Evolutionary conservation across 1,140 invertebrate species (phyloP), one percentile per base, ranked within the genome.

Genomic region (Brachionus angularis): DNA sequence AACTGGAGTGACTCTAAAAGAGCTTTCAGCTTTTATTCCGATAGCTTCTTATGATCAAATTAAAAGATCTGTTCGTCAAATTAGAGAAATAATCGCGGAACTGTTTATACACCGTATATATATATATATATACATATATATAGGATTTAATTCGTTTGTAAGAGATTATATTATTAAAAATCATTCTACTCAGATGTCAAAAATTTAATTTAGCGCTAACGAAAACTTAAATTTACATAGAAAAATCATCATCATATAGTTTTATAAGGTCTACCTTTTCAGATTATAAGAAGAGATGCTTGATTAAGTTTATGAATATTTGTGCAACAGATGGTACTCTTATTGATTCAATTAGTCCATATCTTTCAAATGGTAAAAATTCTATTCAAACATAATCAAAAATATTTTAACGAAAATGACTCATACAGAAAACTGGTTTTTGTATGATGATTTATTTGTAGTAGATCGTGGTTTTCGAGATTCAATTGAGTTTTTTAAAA

Each of bases 41-140:
- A 29, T 29, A n/a, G 49, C 49, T 52, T 52, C 49, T 52, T 52
- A 52, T 52, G 49, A 52, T 52, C 23, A 52, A 52, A 27, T 29
- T 29, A 52, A 52, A 52, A 52, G 10, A 52, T 52, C 23, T 52
- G 21, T 52, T 52, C 49, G 25, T 29, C 49, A 27, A 29, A 29
- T 52, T 3, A 52, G 25, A 52, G 23, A 52, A 50, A 21, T 50
- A 50, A 50, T 50, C 25, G 31, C 25, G 25, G 44, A 27, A 27
- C 23, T 27, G 21, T 27, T 50, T 25, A 47, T 21, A 47, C n/a
- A n/a, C 23, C 16, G 16, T n/a, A n/a, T n/a, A n/a, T n/a, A n/a
- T n/a, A n/a, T n/a, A n/a, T n/a, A n/a, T n/a, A n/a, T n/a, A n/a
- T n/a, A n/a, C n/a, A n/a, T n/a, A 18, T 47, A 47, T 47, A n/a